Base-by-base conservation (phyloP, 2,797 vertebrate species). In the Crenuchus spilurus region DNA sequence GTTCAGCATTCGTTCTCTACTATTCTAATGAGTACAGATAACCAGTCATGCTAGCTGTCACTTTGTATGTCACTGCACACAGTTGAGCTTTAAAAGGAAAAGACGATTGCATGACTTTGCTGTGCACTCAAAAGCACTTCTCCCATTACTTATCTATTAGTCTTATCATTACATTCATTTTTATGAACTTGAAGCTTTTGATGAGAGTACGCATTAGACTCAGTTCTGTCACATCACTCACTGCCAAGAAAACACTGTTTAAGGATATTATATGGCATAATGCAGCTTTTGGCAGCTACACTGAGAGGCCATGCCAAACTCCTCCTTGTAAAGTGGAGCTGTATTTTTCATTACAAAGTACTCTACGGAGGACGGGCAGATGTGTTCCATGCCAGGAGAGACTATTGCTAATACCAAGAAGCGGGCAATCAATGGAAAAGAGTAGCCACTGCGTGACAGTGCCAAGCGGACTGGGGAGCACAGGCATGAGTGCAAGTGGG, bases 321-420 rank as follows among this genome's bases (percentile, higher is more conserved):
- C 42, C 75, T 72, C 55, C 70, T 72, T 55, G 55, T 69, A 69
- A 61, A 76, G 49, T 54, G 49, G 66, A 71, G 76, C 37, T 51
- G 64, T 63, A 52, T 75, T 74, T 72, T 83, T 74, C 74, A 76
- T 74, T 79, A 74, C 63, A 74, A 79, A 75, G 82, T 79, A 62
- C 69, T 77, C 72, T 70, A 58, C 26, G 41, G 58, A 73, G 61
- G 60, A 73, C 31, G 18, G 51, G 76, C 80, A 83, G 74, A 80
- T 77, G 55, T 81, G 75, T 65, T 79, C 41, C 42, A 49, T 80
- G 70, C 39, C 82, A 49, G 44, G 39, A 3, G 68, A 75, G 72
- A 64, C 68, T 72, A 8, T 41, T n/a, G 60, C 58, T 79, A 81
- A 81, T 77, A 75, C 11, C 60, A 52, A 67, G 55, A 69, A 74